Conservation (phyloP, 2,113 vertebrate species). For the Choloepus hoffmanni region DNA sequence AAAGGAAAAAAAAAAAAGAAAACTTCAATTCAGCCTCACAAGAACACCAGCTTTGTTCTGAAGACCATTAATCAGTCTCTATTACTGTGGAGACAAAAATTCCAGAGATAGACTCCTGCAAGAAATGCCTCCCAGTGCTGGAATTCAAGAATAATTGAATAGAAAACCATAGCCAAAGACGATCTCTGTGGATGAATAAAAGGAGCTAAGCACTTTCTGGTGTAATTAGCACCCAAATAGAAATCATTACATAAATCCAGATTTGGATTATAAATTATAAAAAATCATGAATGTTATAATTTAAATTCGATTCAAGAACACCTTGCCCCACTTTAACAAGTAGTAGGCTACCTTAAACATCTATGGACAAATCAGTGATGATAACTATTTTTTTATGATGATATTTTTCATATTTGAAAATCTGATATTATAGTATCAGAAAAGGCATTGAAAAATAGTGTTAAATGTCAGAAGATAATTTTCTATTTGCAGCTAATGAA, state of each 20-base stretch:
- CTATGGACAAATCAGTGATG: not conserved
- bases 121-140: not conserved
- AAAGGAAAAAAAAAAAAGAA: not conserved
- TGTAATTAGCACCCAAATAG: not conserved
- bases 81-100: not conserved
- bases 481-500: not conserved
- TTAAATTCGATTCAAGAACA: not conserved
- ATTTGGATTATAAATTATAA: not conserved
- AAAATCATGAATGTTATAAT: not conserved
- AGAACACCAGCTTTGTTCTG: not conserved
- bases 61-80: not conserved
- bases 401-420: not conserved
- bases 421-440: not conserved
- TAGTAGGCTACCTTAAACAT: not conserved
- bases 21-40: not conserved
- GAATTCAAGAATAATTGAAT: conserved; percentile 10
- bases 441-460: not conserved
- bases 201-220: not conserved
- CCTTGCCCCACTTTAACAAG: not conserved
- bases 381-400: not conserved
- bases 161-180: not conserved
- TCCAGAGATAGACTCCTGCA: not conserved
- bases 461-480: not conserved
- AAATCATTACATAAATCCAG: not conserved
- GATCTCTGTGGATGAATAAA: not conserved